A percentile compares a stretch with the other conserved stretches of the same genome.
phyloP scores from a whole-genome alignment of 35 echinoderm and acorn worm species.

The Stichopus chloronotus region DNA sequence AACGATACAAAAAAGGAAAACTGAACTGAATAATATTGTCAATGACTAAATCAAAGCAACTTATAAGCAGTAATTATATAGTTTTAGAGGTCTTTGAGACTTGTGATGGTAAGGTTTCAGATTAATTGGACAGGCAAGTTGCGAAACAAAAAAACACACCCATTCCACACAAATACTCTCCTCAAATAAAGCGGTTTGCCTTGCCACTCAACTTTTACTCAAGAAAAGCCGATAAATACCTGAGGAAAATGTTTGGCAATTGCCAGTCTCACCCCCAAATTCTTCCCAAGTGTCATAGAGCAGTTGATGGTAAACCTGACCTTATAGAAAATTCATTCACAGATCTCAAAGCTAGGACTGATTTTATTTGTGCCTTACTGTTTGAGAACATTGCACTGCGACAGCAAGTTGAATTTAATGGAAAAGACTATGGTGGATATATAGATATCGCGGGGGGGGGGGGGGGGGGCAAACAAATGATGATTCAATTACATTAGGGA shows the following conservation, averaged over 20 bases:
- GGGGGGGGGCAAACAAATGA: neutral
- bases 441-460: neutral
- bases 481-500: neutral
- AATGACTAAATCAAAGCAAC: conserved; percentile 3
- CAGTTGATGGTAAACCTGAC: conserved; percentile 35
- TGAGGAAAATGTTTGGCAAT: conserved; percentile 8
- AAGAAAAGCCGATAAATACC: conserved; percentile 41
- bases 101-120: neutral
- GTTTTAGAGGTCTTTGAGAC: conserved; percentile 14
- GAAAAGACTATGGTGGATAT: neutral
- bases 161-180: neutral
- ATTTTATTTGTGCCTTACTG: conserved; percentile 15
- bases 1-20: neutral
- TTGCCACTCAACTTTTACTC: conserved; percentile 48
- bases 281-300: neutral
- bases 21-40: neutral
- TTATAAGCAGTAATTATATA: conserved; percentile 1
- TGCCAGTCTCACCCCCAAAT: conserved; percentile 1
- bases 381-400: conserved; percentile 20
- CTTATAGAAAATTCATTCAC: neutral
- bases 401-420: conserved; percentile 19
- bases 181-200: conserved; percentile 20
- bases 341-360: neutral
- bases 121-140: neutral
- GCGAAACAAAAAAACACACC: neutral